Base-by-base conservation (phyloP, 2,113 vertebrate species). In the Motacilla tschutschensis region DNA sequence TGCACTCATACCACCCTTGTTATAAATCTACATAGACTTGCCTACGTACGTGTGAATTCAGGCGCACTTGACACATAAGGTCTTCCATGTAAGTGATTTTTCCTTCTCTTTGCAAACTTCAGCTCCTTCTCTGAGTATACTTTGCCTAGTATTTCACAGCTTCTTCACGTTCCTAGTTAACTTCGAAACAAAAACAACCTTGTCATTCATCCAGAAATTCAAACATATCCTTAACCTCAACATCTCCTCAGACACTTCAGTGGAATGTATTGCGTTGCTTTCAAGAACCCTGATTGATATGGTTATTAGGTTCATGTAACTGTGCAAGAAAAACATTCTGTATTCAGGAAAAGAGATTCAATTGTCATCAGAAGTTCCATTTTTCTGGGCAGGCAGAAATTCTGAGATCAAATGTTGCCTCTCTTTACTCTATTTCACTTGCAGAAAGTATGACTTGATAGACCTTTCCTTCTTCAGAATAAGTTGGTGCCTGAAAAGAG, bases 281-380 rank as follows among this genome's bases (percentile, higher is more conserved):
- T 93, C 92, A 93, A 93, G 89, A 91, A 85, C 85, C 63, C 75
- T 95, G 91, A 95, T 91, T 94, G 89, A 95, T 95, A 95, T 93
- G 81, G 81, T 94, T 94, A 93, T 95, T 94, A 91, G 80, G 93
- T 93, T 95, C 88, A 95, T 67, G 89, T 73, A 93, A 79, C 87
- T 86, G 88, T 88, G 83, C 63, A 87, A 93, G 93, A 63, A 92
- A 94, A 92, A 78, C 87, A 91, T 93, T 60, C 85, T 85, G 17
- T 70, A 88, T 91, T 81, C 87, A 77, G 60, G 69, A 88, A 91
- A 53, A 88, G 80, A 91, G 75, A 92, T 77, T 83, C 84, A 92
- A 91, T 93, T 93, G 90, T 85, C 79, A 91, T 92, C 83, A 92
- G 72, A 67, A 64, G 53, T 80, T 79, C 85, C 50, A 62, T 91